Base-by-base conservation (phyloP, 2,113 vertebrate genomes). In the Fukomys damarensis region DNA sequence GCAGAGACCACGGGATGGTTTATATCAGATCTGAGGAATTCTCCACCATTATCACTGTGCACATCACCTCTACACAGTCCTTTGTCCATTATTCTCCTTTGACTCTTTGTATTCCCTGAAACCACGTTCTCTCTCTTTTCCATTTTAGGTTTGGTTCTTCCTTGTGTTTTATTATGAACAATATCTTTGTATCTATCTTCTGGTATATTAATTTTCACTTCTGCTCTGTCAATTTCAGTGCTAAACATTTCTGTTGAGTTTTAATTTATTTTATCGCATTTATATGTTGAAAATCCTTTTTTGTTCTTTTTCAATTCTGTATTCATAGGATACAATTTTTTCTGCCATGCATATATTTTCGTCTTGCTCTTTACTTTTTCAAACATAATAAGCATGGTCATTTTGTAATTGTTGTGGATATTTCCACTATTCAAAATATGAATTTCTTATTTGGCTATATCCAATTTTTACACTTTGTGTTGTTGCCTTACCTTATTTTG, bases 231-330 rank as follows among this genome's bases (percentile, higher is more conserved):
- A 49, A 91, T 93, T 95, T 56, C 63, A 52, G 49, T 63, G n/a
- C 54, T 46, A 70, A 90, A 24, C 13, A 76, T 89, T 92, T 54
- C 30, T 22, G 88, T 4, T 38, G 35, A 52, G n/a, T 61, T 74
- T 83, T 89, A 94, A 81, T 74, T 83, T 91, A 30, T 35, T 82
- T 93, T 80, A 70, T 88, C 91, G 1, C 85, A 66, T 41, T 82
- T 81, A 24, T 49, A 46, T 89, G 22, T 77, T 20, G 38, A 52
- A 7, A 56, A 7, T 58, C 32, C 2, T 68, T 4, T 17, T 74
- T 86, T 94, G 7, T 84, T 77, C 7, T 85, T 35, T 35, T 72
- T 13, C 9, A 79, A 49, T 54, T 79, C 13, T 74, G 1, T 9
- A 11, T 20, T 77, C 19, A 32, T 28, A 26, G 32, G 46, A 26